A percentile compares a stretch with the other conserved stretches of the same genome.
Conservation (phyloP, 2,888 invertebrate genomes). For the Lasioglossum figueresi region DNA sequence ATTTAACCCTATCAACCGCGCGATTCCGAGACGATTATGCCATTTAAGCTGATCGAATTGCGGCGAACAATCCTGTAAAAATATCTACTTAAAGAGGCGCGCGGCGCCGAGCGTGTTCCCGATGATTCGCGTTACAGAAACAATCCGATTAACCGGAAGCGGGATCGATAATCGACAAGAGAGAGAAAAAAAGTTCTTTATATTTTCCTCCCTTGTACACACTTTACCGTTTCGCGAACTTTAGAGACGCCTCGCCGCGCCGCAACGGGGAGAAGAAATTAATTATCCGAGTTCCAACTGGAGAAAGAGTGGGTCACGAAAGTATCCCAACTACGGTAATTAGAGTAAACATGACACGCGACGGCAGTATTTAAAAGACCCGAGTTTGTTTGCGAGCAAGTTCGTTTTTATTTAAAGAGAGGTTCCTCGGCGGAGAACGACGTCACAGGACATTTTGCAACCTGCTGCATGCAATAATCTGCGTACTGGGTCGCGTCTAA, state of each 20-base stretch:
- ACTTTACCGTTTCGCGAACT: not conserved
- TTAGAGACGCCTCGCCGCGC: not conserved
- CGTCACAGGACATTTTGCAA: not conserved
- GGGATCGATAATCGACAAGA: slow-evolving; percentile 11
- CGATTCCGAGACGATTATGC: slow-evolving; percentile 4
- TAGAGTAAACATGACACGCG: not conserved
- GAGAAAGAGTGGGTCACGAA: not conserved
- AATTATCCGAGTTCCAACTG: not conserved
- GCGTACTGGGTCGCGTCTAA: slow-evolving; percentile 7
- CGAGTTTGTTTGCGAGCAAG: not conserved
- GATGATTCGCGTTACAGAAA: slow-evolving; percentile 4
- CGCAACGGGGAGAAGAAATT: not conserved
- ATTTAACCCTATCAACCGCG: not conserved
- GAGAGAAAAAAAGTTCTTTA: not conserved
- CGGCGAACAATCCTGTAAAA: slow-evolving; percentile 7
- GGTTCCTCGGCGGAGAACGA: not conserved
- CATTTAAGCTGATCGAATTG: not conserved
- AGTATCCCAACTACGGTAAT: not conserved
- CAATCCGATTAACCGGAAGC: slow-evolving; percentile 10
- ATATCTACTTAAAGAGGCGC: slow-evolving; percentile 7
- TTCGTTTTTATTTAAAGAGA: not conserved
- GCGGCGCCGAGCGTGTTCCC: not conserved
- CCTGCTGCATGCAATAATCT: not conserved
- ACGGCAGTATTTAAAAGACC: not conserved
- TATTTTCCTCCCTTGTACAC: not conserved